A percentile compares a stretch with the other conserved stretches of the same genome.
phyloP scores from a whole-genome alignment of 2,797 vertebrate genomes.

The Acipenser oxyrinchus region DNA sequence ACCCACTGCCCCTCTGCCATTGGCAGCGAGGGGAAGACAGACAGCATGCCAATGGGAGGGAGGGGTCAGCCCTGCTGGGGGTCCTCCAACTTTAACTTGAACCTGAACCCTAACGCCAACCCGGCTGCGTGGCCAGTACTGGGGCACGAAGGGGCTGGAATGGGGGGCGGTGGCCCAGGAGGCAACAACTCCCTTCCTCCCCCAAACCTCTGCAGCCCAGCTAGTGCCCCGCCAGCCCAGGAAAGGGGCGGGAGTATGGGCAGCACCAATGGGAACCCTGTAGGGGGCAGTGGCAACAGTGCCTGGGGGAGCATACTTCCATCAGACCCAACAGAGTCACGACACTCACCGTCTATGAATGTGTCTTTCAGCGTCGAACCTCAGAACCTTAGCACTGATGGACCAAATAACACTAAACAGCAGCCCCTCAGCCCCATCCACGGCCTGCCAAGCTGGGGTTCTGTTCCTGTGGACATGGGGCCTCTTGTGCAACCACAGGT shows the following conservation, averaged over 20 bases:
- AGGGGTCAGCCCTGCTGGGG: slow-evolving; percentile 80
- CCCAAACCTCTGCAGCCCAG: slow-evolving; percentile 71
- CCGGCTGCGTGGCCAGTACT: slow-evolving; percentile 81
- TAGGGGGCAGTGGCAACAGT: slow-evolving; percentile 50
- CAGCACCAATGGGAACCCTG: slow-evolving; percentile 63
- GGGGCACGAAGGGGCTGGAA: slow-evolving; percentile 72
- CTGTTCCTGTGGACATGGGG: slow-evolving; percentile 65
- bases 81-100: slow-evolving; percentile 77
- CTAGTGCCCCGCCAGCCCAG: slow-evolving; percentile 48
- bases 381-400: slow-evolving; percentile 83
- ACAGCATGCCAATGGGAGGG: slow-evolving; percentile 74
- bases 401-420: slow-evolving; percentile 75
- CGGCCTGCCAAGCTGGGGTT: slow-evolving; percentile 75
- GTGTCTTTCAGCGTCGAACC: slow-evolving; percentile 81
- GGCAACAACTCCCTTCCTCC: slow-evolving; percentile 28
- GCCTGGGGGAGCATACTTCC: slow-evolving; percentile 74
- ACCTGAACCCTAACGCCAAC: slow-evolving; percentile 80
- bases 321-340: slow-evolving; percentile 73
- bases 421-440: slow-evolving; percentile 55
- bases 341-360: slow-evolving; percentile 70
- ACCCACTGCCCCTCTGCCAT: slow-evolving; percentile 54
- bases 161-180: slow-evolving; percentile 47
- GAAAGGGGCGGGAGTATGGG: slow-evolving; percentile 62
- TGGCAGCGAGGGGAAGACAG: slow-evolving; percentile 74
- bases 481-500: slow-evolving; percentile 70